These are phyloP conservation scores for Meandrusa payeni DNA, from an alignment of 2,888 invertebrate genomes.

Conservation along the genomic window DNA sequence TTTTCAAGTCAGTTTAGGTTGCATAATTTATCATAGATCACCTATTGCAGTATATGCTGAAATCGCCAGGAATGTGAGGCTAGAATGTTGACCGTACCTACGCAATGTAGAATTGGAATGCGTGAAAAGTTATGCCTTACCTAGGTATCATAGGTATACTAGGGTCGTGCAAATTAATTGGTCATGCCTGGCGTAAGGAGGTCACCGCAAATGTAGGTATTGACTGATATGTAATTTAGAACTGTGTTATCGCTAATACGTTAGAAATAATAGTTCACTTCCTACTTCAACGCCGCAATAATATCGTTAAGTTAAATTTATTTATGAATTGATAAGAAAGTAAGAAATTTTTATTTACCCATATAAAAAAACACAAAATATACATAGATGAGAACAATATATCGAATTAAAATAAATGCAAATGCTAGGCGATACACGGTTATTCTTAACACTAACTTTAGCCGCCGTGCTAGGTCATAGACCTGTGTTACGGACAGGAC, in stretches of 20 bases:
- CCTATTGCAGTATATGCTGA: background rate
- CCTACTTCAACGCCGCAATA: background rate
- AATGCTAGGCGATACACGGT: too few relatives aligned
- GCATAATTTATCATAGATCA: too few relatives aligned
- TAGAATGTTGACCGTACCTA: background rate
- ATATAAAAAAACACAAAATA: too few relatives aligned
- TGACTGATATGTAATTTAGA: background rate
- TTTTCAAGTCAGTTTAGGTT: too few relatives aligned
- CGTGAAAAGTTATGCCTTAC: conserved; percentile 1
- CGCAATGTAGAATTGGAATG: conserved; percentile 1
- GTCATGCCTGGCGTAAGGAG: background rate
- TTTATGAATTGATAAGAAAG: too few relatives aligned
- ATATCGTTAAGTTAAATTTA: background rate
- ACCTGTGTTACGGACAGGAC: too few relatives aligned
- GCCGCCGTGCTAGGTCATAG: too few relatives aligned
- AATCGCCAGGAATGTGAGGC: background rate
- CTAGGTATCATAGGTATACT: background rate
- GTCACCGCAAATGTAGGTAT: background rate
- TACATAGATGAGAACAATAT: too few relatives aligned
- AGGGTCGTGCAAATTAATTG: background rate
- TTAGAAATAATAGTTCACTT: background rate
- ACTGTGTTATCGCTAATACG: conserved; percentile 1
- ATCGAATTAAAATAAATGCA: too few relatives aligned
- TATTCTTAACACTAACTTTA: too few relatives aligned
- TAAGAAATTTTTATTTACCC: too few relatives aligned